Evolutionary conservation across 2,113 vertebrate species (phyloP).

Genomic region (Mus musculus): GRCm39 chr2:33252001-33252500

Average conservation of each 20-base stretch:
- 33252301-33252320: background rate
- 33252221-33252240: background rate
- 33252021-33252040: background rate
- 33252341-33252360: background rate
- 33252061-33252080: conserved; percentile 4
- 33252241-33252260: background rate
- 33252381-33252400: background rate
- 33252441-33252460: background rate
- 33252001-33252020: background rate
- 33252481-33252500: conserved; percentile 37
- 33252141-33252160: background rate
- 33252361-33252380: background rate
- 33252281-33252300: background rate
- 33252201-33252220: too few species aligned
- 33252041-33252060: background rate
- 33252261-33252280: background rate
- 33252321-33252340: background rate
- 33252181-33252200: background rate
- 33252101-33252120: background rate
- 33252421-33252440: background rate
- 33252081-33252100: background rate
- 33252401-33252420: background rate
- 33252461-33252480: conserved; percentile 11
- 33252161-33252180: background rate
- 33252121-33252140: background rate